Base-by-base conservation (phyloP, 2,888 invertebrate species). In the Syrista parreyssii region DNA sequence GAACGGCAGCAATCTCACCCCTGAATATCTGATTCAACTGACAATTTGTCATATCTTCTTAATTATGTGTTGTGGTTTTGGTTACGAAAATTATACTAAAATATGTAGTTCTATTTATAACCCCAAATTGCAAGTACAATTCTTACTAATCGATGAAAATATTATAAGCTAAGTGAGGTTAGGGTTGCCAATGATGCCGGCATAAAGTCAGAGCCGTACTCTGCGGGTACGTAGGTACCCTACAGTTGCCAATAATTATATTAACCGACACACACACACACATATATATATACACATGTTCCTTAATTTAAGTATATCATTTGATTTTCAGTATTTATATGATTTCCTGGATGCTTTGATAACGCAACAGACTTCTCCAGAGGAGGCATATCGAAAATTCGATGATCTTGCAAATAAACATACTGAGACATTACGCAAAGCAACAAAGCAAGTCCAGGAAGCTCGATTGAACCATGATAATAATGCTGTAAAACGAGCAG, bases 301-400 rank as follows among this genome's bases (percentile, higher is more conserved):
- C 23, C 55, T 9, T 55, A 55, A 55, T 55, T 55, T 74, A 68
- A 71, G 33, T 74, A 55, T 33, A 23, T 73, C 80, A 81, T 76
- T 74, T 36, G 33, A 72, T 76, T 68, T 92, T 81, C 86, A 96
- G 94, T 98, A 98, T 91, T 92, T 98, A 73, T 98, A 98, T 89
- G 98, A 98, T 89, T 98, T 99, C 88, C 92, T 99, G 89, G 99
- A 99, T 90, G 98, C 99, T 0, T 93, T 99, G 74, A 99, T 99
- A 86, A 98, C 98, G 0, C 97, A 98, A 86, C 99, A 99, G 93
- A 98, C 99, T 1, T 98, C 99, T 0, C 97, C 98, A 0, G 98
- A 98, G 86, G 98, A 99, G 88, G 99, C 99, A 0, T 98, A 98
- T 89, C 95, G 97, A 87, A 99, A 99, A 91, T 95, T 99, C 84